phyloP scores from a whole-genome alignment of 2,113 vertebrate genomes.

The Pseudopodoces humilis region DNA sequence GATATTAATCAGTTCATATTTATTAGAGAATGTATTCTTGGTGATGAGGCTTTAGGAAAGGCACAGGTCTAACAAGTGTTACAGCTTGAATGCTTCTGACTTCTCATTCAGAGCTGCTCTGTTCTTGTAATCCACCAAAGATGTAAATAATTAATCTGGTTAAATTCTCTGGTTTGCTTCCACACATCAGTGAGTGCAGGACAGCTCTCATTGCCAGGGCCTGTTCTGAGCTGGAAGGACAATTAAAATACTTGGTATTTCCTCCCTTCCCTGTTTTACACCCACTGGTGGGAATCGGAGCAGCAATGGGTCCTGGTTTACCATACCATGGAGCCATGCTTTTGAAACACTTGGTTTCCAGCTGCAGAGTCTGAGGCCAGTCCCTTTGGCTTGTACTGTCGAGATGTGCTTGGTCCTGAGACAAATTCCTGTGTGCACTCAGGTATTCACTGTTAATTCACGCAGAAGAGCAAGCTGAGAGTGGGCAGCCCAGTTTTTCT shows the following conservation, averaged over 20 bases:
- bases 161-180: background rate
- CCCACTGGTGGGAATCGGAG: background rate
- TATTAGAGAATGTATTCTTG: background rate
- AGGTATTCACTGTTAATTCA: background rate
- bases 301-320: background rate
- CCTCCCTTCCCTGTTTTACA: background rate
- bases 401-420: background rate
- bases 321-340: background rate
- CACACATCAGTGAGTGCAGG: background rate
- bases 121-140: background rate
- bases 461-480: background rate
- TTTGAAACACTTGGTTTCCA: background rate
- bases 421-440: background rate
- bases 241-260: background rate
- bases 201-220: background rate
- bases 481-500: background rate
- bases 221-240: background rate
- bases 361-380: background rate
- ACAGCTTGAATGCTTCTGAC: background rate
- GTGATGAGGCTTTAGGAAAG: background rate
- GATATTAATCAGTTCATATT: background rate
- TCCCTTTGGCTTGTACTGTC: background rate
- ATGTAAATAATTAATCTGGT: background rate
- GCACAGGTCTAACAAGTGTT: background rate
- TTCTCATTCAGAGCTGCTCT: background rate